phyloP scores from a whole-genome alignment of 2,113 vertebrate genomes.

The Bagarius yarrelli region DNA sequence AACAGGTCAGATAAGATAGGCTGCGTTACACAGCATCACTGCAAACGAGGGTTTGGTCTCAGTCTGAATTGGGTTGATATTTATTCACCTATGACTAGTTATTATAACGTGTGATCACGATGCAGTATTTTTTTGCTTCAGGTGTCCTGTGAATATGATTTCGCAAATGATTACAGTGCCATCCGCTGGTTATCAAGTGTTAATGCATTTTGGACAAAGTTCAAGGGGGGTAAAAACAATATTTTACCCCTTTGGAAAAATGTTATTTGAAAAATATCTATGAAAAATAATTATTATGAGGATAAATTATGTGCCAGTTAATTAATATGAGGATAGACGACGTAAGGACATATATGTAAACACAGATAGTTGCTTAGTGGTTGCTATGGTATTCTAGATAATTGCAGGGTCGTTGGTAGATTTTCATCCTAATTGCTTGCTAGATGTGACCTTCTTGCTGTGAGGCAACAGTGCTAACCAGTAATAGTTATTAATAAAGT shows the following conservation, averaged over 20 bases:
- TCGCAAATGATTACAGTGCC: slow-evolving; percentile 9
- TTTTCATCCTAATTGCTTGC: too few species aligned
- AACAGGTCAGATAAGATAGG: slow-evolving; percentile 45
- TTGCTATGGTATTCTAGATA: neutral
- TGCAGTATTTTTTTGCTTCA: neutral
- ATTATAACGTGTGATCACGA: neutral
- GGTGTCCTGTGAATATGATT: neutral
- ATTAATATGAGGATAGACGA: too few species aligned
- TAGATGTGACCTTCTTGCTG: too few species aligned
- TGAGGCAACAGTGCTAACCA: too few species aligned
- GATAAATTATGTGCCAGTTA: too few species aligned
- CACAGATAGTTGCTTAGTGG: too few species aligned
- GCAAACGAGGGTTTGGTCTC: neutral
- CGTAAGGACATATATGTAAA: too few species aligned
- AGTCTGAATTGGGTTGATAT: neutral
- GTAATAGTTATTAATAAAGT: neutral
- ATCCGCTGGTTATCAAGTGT: slow-evolving; percentile 1
- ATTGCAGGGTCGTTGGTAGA: too few species aligned
- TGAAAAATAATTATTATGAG: too few species aligned
- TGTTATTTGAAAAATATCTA: too few species aligned
- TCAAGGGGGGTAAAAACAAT: too few species aligned
- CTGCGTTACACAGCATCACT: neutral
- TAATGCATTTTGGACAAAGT: neutral
- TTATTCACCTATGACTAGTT: neutral
- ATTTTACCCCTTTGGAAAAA: too few species aligned